Base-by-base conservation (phyloP, 1,140 invertebrate genomes). In the Galleria mellonella region DNA sequence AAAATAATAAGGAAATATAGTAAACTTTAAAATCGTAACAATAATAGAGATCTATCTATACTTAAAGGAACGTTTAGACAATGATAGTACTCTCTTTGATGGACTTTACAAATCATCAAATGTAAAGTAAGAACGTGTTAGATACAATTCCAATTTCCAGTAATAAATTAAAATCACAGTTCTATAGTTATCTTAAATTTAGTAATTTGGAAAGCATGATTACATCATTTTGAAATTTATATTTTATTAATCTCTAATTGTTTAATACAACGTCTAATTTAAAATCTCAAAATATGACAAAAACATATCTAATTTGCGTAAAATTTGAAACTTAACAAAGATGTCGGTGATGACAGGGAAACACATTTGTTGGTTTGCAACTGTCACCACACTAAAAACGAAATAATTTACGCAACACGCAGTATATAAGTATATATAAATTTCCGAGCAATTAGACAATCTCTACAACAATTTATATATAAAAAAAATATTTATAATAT, bases 91-190 rank as follows among this genome's bases (percentile, higher is more conserved):
- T 23, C 6, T 83, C 67, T 74, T 77, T 72, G 69, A 77, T 66
- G 73, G 64, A 70, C 62, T 62, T 61, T 59, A 61, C 53, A 48
- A 50, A 50, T 47, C 61, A 43, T 45, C 15, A 57, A 60, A 61
- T 23, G 61, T 49, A 30, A 43, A 42, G 30, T 31, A 31, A 3
- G n/a, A 37, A n/a, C n/a, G n/a, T n/a, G n/a, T n/a, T n/a, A n/a
- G 13, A 38, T 35, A 51, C 32, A 54, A 49, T 62, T 61, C 63
- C 62, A 67, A 74, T 70, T 61, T 51, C 67, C 65, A 78, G 71
- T 72, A 81, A 74, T 79, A 82, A 81, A 79, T 81, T 49, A 72
- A 77, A 82, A 83, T 83, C 79, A 83, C 79, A 83, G 79, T 64
- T 76, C 70, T 66, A 61, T 47, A 47, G 42, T 53, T 64, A 72